Base-by-base conservation (phyloP, 2,113 vertebrate genomes). In the Otis tarda region DNA sequence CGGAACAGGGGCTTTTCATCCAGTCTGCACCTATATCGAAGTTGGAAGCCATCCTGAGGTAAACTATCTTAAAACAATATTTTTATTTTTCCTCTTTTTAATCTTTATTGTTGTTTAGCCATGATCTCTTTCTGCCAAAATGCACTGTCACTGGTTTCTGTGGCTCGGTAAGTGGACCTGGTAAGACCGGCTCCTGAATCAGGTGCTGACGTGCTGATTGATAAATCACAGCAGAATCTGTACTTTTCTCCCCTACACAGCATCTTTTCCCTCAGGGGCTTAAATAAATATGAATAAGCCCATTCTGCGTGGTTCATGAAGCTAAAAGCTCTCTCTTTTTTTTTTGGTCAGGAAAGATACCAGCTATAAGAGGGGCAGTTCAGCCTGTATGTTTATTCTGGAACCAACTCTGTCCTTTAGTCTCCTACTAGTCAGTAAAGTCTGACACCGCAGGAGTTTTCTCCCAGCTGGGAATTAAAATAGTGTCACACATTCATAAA, bases 1-100 rank as follows among this genome's bases (percentile, higher is more conserved):
- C 45, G 99, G 99, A 94, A 99, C 99, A 0, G 99, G 99, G 87
- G 99, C 99, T 92, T 99, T 99, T 82, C 99, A 99, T 97, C 99
- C 99, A 18, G 96, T 99, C 95, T 99, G 99, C 94, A 98, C 99
- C 83, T 99, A 99, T 95, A 97, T 99, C 97, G 99, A 99, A 87
- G 98, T 99, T 97, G 99, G 99, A 96, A 99, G 98, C 95, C 99
- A 99, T 96, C 98, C 98, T 90, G 99, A 99, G 99, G 99, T 99
- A 99, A 98, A 92, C 41, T 78, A 41, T 76, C 74, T 82, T 50
- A 79, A 93, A 89, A 5, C 60, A 65, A 10, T 82, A 41, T 89
- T 89, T 89, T 88, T 70, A 18, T 65, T 77, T 78, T 79, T 71
- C 4, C 5, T 69, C 28, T 79, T 91, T 95, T 88, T 89, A 79